These are phyloP conservation scores for Stigmatopora argus DNA, from an alignment of 2,113 vertebrate genomes.

Conservation along the genomic window DNA sequence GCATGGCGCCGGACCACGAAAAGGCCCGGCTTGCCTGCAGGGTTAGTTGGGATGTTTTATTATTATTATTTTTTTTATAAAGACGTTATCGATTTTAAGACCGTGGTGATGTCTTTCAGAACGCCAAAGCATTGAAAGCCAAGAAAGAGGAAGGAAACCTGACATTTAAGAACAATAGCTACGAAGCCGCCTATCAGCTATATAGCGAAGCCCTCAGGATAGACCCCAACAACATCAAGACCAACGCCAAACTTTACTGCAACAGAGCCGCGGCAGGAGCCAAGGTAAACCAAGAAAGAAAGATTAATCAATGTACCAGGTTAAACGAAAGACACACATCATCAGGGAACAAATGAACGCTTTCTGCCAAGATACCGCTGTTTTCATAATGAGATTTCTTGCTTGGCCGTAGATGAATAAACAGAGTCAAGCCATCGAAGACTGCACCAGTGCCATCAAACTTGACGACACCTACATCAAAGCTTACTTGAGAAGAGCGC, in stretches of 20 bases:
- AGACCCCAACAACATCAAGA: conserved; percentile 97
- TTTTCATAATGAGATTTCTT: neutral
- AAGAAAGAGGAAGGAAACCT: conserved; percentile 96
- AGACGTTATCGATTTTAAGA: neutral
- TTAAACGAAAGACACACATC: too few relatives aligned
- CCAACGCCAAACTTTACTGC: conserved; percentile 96
- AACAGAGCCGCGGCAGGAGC: conserved; percentile 91
- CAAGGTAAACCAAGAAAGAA: conserved; percentile 75
- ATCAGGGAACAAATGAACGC: too few relatives aligned
- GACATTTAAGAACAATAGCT: conserved; percentile 86
- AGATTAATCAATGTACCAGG: too few relatives aligned
- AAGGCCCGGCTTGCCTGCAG: conserved; percentile 89
- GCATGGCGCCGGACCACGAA: conserved; percentile 93
- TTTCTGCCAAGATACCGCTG: neutral
- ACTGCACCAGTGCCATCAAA: conserved; percentile 89
- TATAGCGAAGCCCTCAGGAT: conserved; percentile 90
- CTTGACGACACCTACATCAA: conserved; percentile 91
- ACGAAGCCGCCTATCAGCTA: conserved; percentile 84
- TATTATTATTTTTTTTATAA: neutral
- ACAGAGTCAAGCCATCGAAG: conserved; percentile 86
- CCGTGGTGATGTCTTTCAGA: conserved; percentile 61
- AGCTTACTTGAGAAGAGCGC: conserved; percentile 91
- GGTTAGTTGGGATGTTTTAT: conserved; percentile 59
- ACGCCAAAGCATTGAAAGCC: conserved; percentile 92
- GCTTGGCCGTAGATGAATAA: conserved; percentile 78